A percentile compares a stretch with the other conserved stretches of the same genome.
Conservation (phyloP, 2,888 invertebrate species). For the Octonoba sinensis region DNA sequence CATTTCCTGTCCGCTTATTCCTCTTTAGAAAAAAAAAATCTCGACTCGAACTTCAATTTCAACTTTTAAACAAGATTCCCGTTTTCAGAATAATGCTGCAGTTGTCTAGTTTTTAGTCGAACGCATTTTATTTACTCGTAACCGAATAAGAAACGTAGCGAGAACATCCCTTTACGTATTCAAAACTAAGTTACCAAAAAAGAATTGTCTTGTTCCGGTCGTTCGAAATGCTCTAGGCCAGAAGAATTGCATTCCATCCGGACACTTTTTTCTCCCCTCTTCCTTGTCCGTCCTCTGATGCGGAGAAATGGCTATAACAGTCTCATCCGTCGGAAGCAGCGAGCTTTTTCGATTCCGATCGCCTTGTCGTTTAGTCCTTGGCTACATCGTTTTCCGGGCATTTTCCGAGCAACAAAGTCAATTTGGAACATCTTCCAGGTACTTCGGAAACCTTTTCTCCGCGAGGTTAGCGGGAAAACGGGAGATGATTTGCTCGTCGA, state of each 20-base stretch:
- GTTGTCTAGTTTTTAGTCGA: neutral
- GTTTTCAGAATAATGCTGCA: too few relatives aligned
- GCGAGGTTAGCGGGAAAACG: neutral
- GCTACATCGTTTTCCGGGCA: constrained; percentile 44
- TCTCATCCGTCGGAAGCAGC: neutral
- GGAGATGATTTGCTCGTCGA: constrained; percentile 13
- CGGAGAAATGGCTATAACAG: constrained; percentile 32
- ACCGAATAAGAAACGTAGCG: constrained; percentile 6
- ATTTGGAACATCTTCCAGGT: constrained; percentile 54
- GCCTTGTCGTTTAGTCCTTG: constrained; percentile 35
- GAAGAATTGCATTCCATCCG: constrained; percentile 37
- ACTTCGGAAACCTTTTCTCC: constrained; percentile 14
- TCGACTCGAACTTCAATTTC: too few relatives aligned
- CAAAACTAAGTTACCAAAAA: constrained; percentile 49
- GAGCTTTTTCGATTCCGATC: neutral
- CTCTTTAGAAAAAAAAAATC: too few relatives aligned
- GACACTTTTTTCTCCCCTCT: neutral
- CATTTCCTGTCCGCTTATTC: neutral
- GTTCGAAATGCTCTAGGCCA: constrained; percentile 14
- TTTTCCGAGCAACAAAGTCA: constrained; percentile 57
- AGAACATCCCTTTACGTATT: constrained; percentile 26
- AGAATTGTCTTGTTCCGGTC: constrained; percentile 54
- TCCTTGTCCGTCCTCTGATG: constrained; percentile 31
- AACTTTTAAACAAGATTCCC: constrained; percentile 26
- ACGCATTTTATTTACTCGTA: constrained; percentile 25